A percentile compares a stretch with the other conserved stretches of the same genome.
Evolutionary conservation across 2,797 vertebrate genomes (phyloP).

Genomic region (Poecilia picta): DNA sequence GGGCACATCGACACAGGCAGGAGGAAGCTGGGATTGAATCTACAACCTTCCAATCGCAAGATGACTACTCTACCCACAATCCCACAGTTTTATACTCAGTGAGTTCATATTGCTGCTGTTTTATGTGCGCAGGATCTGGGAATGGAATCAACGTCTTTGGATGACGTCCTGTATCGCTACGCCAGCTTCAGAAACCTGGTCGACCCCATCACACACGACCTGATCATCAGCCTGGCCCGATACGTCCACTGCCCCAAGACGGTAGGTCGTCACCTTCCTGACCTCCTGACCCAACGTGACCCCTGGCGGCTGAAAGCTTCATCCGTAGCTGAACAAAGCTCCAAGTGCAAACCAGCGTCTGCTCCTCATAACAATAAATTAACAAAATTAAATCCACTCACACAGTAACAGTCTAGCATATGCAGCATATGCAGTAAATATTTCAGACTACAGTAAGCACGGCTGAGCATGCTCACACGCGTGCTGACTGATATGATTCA

Average conservation of each 20-base stretch:
- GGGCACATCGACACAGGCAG: no score
- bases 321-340: neutral
- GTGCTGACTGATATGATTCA: constrained; percentile 21
- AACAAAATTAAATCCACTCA: constrained; percentile 1
- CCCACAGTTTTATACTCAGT: neutral
- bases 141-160: constrained; percentile 98
- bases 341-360: neutral
- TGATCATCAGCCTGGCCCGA: constrained; percentile 96
- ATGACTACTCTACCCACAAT: no score
- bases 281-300: no score
- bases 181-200: constrained; percentile 99
- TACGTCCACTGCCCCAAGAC: constrained; percentile 97
- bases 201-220: constrained; percentile 97
- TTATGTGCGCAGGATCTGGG: constrained; percentile 88
- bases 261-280: constrained; percentile 74
- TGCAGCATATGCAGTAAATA: constrained; percentile 11
- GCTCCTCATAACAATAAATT: neutral
- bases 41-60: no score
- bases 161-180: constrained; percentile 95
- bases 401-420: neutral
- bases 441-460: constrained; percentile 13
- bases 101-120: constrained; percentile 20
- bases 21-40: no score
- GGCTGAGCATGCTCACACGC: constrained; percentile 3
- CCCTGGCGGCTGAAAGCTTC: neutral